phyloP scores from a whole-genome alignment of 2,113 vertebrate genomes.

The Piprites chloris region DNA sequence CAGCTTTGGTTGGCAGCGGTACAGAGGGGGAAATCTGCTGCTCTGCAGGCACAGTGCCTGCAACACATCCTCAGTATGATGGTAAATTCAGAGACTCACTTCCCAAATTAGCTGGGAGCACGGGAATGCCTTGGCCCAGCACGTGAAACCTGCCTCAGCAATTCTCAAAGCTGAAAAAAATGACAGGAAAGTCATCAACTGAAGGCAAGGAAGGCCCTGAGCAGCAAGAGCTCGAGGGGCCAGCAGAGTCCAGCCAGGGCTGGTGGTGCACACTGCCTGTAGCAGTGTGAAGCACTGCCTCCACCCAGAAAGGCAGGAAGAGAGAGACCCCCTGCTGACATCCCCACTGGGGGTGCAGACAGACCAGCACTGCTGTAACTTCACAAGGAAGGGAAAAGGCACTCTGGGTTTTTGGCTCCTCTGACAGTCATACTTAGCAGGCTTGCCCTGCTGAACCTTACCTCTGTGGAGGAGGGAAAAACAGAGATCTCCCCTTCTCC shows the following conservation, averaged over 20 bases:
- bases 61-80: rapidly evolving
- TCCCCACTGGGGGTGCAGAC: background rate
- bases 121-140: background rate
- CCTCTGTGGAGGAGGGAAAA: background rate
- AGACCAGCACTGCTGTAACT: background rate
- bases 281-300: background rate
- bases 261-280: background rate
- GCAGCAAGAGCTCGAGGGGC: background rate
- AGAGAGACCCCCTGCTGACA: background rate
- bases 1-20: background rate
- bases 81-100: background rate
- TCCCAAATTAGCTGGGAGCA: background rate
- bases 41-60: background rate
- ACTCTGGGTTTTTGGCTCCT: background rate
- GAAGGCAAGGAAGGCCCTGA: background rate
- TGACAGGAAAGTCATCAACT: background rate
- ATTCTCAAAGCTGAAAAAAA: background rate
- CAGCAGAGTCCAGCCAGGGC: background rate
- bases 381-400: background rate
- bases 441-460: background rate
- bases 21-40: background rate
- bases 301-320: background rate
- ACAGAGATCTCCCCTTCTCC: rapidly evolving
- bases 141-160: background rate
- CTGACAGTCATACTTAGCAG: background rate